These are phyloP conservation scores for Apomyelois bistriatella DNA, from an alignment of 2,888 invertebrate species.

Conservation along the genomic window DNA sequence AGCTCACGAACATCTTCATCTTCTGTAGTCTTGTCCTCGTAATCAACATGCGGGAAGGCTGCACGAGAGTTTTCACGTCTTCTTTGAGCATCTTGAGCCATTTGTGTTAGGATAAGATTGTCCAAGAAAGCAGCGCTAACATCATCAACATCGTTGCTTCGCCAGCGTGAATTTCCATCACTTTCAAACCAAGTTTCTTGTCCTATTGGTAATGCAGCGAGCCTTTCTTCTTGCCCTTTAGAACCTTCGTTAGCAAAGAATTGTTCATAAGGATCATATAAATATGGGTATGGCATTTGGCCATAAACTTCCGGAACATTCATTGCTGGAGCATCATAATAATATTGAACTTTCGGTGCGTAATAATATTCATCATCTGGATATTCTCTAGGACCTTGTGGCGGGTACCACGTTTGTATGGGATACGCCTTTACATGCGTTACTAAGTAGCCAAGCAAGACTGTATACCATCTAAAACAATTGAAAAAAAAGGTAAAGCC, in stretches of 20 bases:
- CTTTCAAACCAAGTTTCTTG: constrained; percentile 84
- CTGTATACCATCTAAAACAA: constrained; percentile 59
- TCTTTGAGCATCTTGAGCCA: constrained; percentile 80
- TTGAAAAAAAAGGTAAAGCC: not conserved
- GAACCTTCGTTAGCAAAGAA: constrained; percentile 79
- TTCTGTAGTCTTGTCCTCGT: constrained; percentile 69
- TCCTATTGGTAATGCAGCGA: constrained; percentile 82
- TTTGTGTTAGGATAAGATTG: constrained; percentile 83
- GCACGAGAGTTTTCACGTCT: constrained; percentile 71
- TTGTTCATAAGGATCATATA: constrained; percentile 70
- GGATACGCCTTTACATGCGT: constrained; percentile 66
- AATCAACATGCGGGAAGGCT: constrained; percentile 61
- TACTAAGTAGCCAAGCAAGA: constrained; percentile 72
- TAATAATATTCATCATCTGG: constrained; percentile 80
- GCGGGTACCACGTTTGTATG: constrained; percentile 71
- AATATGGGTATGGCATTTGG: constrained; percentile 67
- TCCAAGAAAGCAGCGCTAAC: constrained; percentile 83
- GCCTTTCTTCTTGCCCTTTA: constrained; percentile 80
- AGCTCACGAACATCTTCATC: constrained; percentile 84
- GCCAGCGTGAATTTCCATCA: constrained; percentile 67
- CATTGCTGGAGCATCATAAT: constrained; percentile 60
- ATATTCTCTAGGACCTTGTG: constrained; percentile 74
- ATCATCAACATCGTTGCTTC: constrained; percentile 65
- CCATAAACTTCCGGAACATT: constrained; percentile 61
- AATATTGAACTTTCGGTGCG: constrained; percentile 73